Evolutionary conservation across 2,797 vertebrate genomes (phyloP).

Genomic region (Onychomys arenicola): DNA sequence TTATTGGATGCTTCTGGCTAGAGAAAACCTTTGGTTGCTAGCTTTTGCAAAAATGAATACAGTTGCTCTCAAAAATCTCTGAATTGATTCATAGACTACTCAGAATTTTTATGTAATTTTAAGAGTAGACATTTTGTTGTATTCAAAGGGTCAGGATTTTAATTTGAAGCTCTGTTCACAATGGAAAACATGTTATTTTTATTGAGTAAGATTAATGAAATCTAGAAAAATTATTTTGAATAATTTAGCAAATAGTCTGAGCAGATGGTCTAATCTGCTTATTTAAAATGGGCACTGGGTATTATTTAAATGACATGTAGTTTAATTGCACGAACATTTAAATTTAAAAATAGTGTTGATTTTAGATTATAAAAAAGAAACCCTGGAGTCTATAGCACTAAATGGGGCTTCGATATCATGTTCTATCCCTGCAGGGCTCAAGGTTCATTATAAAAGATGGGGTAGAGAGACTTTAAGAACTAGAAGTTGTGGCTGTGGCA

Average conservation of each 20-base stretch:
- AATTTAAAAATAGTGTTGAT: slow-evolving; percentile 18
- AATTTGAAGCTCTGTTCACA: background rate
- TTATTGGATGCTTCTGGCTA: slow-evolving; percentile 57
- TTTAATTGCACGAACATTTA: slow-evolving; percentile 23
- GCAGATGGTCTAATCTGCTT: background rate
- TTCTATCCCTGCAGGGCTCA: background rate
- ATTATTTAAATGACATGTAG: slow-evolving; percentile 22
- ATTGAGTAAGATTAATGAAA: background rate
- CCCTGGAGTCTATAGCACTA: background rate
- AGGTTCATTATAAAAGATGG: background rate
- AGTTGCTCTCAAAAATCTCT: slow-evolving; percentile 35
- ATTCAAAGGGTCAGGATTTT: background rate
- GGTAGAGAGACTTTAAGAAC: background rate
- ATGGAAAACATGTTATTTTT: background rate
- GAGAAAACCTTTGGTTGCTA: slow-evolving; percentile 48
- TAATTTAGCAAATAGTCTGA: background rate
- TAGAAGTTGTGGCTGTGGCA: background rate
- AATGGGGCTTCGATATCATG: background rate
- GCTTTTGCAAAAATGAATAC: background rate
- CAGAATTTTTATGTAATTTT: background rate
- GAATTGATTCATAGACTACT: background rate
- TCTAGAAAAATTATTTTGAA: background rate
- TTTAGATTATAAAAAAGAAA: background rate
- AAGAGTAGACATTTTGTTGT: background rate
- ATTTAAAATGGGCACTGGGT: background rate